phyloP scores from a whole-genome alignment of 2,797 vertebrate species.

The Salmo trutta region DNA sequence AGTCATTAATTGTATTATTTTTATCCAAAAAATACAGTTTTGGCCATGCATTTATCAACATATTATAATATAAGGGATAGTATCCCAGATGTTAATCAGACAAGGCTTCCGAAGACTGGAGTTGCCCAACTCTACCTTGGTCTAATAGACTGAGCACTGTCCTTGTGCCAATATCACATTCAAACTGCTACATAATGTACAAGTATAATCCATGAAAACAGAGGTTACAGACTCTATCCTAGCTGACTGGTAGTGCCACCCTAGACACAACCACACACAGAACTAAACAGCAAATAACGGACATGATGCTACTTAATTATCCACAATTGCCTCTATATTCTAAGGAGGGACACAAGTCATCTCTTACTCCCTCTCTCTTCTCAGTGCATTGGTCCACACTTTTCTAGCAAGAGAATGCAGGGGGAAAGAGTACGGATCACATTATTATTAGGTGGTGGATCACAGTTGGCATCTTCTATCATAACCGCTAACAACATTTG shows the following conservation, averaged over 20 bases:
- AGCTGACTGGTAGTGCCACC: slow-evolving; percentile 1
- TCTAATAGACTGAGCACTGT: neutral
- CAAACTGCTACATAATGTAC: too few species aligned
- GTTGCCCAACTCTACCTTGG: neutral
- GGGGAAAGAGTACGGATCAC: neutral
- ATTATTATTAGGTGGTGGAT: too few species aligned
- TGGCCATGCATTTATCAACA: neutral
- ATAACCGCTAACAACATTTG: too few species aligned
- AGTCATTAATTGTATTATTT: neutral
- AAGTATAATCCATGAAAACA: too few species aligned
- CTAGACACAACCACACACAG: neutral
- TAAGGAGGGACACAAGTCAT: neutral
- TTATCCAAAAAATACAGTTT: neutral
- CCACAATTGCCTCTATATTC: slow-evolving; percentile 6
- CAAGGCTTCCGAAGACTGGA: neutral
- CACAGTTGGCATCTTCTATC: too few species aligned
- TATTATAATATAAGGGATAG: neutral
- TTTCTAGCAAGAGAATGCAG: neutral
- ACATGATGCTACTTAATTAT: neutral
- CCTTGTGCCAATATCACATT: neutral
- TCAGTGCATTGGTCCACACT: neutral
- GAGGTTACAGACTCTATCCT: neutral
- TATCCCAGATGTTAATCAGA: neutral
- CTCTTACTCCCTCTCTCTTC: neutral
- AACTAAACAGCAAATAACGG: neutral